Evolutionary conservation across 2,113 vertebrate species (phyloP).

Genomic region (Sinocyclocheilus grahami): DNA sequence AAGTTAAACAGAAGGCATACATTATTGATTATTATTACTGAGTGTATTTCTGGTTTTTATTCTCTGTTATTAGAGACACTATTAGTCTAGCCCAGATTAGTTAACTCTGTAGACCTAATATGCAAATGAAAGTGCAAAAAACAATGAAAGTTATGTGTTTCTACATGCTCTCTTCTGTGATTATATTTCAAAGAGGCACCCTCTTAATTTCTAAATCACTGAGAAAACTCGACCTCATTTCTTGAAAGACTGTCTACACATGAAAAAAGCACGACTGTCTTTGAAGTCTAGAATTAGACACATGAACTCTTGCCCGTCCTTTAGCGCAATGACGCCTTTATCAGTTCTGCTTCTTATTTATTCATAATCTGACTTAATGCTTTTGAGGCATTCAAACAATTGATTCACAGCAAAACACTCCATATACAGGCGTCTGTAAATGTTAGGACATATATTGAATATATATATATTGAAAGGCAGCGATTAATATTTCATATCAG

Average conservation of each 20-base stretch:
- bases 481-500: slow-evolving; percentile 22
- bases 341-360: slow-evolving; percentile 59
- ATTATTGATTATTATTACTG: neutral
- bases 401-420: slow-evolving; percentile 4
- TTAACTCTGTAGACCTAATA: neutral
- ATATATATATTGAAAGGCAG: neutral
- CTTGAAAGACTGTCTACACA: slow-evolving; percentile 71
- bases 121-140: slow-evolving; percentile 36
- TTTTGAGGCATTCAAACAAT: slow-evolving; percentile 54
- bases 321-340: slow-evolving; percentile 57
- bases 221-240: slow-evolving; percentile 78
- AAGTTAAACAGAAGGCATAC: neutral
- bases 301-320: slow-evolving; percentile 67
- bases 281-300: slow-evolving; percentile 81
- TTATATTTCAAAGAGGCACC: slow-evolving; percentile 78
- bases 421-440: neutral
- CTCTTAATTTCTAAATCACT: slow-evolving; percentile 78
- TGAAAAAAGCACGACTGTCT: slow-evolving; percentile 69
- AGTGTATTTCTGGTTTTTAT: neutral
- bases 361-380: slow-evolving; percentile 61
- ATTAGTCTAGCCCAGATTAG: neutral
- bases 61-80: neutral
- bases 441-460: slow-evolving; percentile 7
- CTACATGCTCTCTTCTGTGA: slow-evolving; percentile 69
- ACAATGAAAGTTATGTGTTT: slow-evolving; percentile 73